Conservation (phyloP, 2,888 invertebrate genomes). For the Hemithea aestivaria region DNA sequence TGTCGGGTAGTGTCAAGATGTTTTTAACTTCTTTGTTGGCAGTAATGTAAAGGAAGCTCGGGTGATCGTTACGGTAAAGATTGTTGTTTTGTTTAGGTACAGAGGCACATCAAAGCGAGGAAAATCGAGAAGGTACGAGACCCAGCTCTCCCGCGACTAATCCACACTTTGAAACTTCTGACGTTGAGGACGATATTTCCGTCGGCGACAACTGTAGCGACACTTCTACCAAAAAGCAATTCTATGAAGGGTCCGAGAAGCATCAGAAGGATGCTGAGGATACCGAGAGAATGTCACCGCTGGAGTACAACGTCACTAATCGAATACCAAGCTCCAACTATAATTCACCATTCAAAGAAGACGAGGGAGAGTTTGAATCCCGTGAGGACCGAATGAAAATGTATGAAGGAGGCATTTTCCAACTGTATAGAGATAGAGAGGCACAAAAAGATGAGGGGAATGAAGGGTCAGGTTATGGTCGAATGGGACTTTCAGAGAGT, state of each 20-base stretch:
- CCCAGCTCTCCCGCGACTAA: slow-evolving; percentile 37
- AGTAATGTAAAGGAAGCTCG: slow-evolving; percentile 33
- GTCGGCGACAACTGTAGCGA: slow-evolving; percentile 70
- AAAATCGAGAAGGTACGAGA: slow-evolving; percentile 35
- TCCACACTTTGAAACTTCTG: slow-evolving; percentile 53
- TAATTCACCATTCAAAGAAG: slow-evolving; percentile 64
- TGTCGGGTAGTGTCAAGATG: slow-evolving; percentile 60
- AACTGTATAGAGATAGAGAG: slow-evolving; percentile 61
- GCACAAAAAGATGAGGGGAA: slow-evolving; percentile 46
- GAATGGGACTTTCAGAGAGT: slow-evolving; percentile 52
- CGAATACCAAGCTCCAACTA: slow-evolving; percentile 52
- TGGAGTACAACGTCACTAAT: slow-evolving; percentile 48
- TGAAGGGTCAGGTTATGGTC: slow-evolving; percentile 47
- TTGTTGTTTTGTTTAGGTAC: slow-evolving; percentile 10
- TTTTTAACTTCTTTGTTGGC: slow-evolving; percentile 46
- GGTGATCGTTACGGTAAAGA: slow-evolving; percentile 21
- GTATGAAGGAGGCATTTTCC: slow-evolving; percentile 64
- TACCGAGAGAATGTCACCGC: slow-evolving; percentile 46
- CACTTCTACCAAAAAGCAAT: slow-evolving; percentile 43
- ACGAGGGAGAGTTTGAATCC: slow-evolving; percentile 56
- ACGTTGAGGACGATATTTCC: slow-evolving; percentile 65
- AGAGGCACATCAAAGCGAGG: slow-evolving; percentile 48
- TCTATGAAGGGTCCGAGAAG: slow-evolving; percentile 32
- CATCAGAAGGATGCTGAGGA: slow-evolving; percentile 46
- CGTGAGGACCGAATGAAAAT: slow-evolving; percentile 57